Base-by-base conservation (phyloP, 1,140 invertebrate genomes). In the Apocrypta bakeri region DNA sequence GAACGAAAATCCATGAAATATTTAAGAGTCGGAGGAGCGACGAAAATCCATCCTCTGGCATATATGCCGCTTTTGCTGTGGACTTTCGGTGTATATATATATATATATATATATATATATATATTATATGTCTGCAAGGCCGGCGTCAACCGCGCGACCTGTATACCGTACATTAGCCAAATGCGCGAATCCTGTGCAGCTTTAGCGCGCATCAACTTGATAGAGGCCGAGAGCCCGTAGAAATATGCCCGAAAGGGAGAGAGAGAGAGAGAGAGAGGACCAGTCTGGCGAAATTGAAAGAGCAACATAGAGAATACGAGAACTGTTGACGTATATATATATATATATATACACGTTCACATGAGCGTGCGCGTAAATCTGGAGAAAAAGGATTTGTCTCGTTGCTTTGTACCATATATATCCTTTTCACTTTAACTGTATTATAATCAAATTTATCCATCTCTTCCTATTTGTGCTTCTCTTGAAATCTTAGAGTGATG, bases 291-390 rank as follows among this genome's bases (percentile, higher is more conserved):
- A 56, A 66, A 66, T 66, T 29, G 64, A 66, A 87, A 86, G 85
- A 77, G 77, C 86, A 68, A 86, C 27, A 27, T 27, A 56, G 48
- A 56, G 68, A 69, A 17, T 33, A 69, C 17, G 68, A 69, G 29
- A 69, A 29, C 17, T 21, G 68, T 14, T 4, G 31, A 69, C 33
- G 17, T 69, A 69, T 24, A 9, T 56, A 56, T n/a, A 7, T 17
- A n/a, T 21, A 2, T 21, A n/a, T 25, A 9, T 9, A 66, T 9
- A 24, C 63, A 24, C 63, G 63, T 66, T n/a, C n/a, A n/a, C n/a
- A n/a, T n/a, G n/a, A n/a, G n/a, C n/a, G 24, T 24, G 33, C 63
- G 63, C 48, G 17, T 56, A 56, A 56, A 56, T n/a, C 7, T n/a
- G 48, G 21, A 56, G 48, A 56, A 56, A 56, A 56, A n/a, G 21